These are phyloP conservation scores for Riptortus pedestris DNA, from an alignment of 1,140 invertebrate genomes.

Conservation along the genomic window DNA sequence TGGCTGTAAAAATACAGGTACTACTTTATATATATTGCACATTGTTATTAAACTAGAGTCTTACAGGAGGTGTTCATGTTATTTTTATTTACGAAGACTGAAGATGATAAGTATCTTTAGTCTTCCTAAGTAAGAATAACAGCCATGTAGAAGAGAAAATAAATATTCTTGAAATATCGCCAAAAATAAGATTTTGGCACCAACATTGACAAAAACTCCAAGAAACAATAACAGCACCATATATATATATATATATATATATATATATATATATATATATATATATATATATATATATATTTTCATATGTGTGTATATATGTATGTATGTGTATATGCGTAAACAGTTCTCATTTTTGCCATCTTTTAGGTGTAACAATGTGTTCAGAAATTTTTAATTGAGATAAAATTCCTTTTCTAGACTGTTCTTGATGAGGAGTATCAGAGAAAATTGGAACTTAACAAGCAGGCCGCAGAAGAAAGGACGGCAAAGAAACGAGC, in stretches of 20 bases:
- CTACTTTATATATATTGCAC: no score
- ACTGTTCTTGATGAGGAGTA: constrained; percentile 75
- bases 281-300: no score
- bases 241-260: neutral
- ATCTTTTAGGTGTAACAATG: neutral
- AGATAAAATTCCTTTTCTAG: constrained; percentile 37
- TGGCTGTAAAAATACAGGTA: no score
- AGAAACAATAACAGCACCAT: no score
- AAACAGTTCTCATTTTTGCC: neutral
- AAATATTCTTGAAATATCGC: no score
- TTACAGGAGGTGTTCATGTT: no score
- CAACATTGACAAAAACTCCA: no score
- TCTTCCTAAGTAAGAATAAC: no score
- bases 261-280: neutral
- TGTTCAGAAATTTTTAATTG: neutral
- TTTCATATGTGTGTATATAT: neutral
- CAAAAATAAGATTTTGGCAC: neutral
- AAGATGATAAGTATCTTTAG: no score
- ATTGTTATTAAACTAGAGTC: no score
- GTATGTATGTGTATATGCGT: neutral
- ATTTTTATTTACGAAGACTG: no score
- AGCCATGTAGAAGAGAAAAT: no score
- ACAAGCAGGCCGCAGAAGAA: constrained; percentile 62
- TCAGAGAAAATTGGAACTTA: constrained; percentile 68
- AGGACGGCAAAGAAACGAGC: constrained; percentile 73